These are phyloP conservation scores for Sebastes trivittatus DNA, from an alignment of 2,797 vertebrate species.

Conservation along the genomic window DNA sequence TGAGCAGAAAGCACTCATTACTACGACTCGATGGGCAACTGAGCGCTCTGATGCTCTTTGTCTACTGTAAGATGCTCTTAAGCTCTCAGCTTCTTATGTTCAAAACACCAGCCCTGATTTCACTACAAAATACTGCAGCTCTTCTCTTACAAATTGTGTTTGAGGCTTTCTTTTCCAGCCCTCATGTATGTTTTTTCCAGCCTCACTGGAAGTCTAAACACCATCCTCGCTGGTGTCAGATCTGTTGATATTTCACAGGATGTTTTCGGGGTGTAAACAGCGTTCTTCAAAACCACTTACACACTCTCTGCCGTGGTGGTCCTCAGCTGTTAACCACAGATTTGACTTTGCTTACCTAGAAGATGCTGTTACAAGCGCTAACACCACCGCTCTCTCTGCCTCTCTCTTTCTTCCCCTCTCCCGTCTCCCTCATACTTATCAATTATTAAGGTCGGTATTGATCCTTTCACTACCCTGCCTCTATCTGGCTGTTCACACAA, in stretches of 20 bases:
- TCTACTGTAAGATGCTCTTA: constrained; percentile 52
- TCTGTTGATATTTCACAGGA: constrained; percentile 49
- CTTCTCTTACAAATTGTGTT: background rate
- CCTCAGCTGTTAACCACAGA: constrained; percentile 79
- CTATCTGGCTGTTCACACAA: constrained; percentile 84
- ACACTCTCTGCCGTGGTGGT: constrained; percentile 45
- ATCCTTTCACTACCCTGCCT: constrained; percentile 84
- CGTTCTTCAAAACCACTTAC: constrained; percentile 59
- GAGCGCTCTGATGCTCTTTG: constrained; percentile 66
- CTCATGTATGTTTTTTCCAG: background rate
- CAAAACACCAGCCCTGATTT: background rate
- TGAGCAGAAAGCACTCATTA: constrained; percentile 76
- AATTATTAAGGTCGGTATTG: constrained; percentile 88
- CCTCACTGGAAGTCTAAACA: constrained; percentile 22
- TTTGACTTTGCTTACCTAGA: constrained; percentile 82
- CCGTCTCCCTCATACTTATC: constrained; percentile 81
- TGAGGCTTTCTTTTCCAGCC: background rate
- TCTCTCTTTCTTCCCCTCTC: constrained; percentile 53
- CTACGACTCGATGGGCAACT: constrained; percentile 46
- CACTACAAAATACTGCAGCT: background rate
- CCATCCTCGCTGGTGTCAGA: constrained; percentile 17
- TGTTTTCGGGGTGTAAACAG: constrained; percentile 65
- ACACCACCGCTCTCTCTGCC: constrained; percentile 60
- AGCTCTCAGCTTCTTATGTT: constrained; percentile 11
- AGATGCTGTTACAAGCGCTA: constrained; percentile 77